Conservation (phyloP, 2,797 vertebrate genomes). For the Periophthalmus magnuspinnatus region DNA sequence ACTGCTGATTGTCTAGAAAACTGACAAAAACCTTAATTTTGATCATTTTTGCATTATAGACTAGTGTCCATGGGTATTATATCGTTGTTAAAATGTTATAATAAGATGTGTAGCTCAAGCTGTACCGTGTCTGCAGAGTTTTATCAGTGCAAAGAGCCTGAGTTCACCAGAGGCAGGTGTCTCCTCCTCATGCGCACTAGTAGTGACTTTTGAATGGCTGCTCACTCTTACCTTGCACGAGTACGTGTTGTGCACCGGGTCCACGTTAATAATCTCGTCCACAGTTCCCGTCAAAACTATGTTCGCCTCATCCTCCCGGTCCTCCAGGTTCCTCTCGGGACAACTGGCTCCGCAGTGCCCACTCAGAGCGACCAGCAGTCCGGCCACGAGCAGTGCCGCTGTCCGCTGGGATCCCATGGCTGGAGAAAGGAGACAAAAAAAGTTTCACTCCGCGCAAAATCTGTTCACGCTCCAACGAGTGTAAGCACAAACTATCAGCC, state of each 20-base stretch:
- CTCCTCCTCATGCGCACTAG: background rate
- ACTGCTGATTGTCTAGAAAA: background rate
- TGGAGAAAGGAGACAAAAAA: slow-evolving; percentile 26
- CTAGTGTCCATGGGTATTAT: background rate
- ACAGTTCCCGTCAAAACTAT: slow-evolving; percentile 95
- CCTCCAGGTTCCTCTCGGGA: slow-evolving; percentile 88
- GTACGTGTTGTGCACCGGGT: slow-evolving; percentile 94
- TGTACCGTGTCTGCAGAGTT: background rate
- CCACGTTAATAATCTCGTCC: slow-evolving; percentile 96
- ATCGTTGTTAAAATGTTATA: background rate
- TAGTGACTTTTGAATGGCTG: slow-evolving; percentile 1
- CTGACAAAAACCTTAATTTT: too few species aligned
- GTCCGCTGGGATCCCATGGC: slow-evolving; percentile 73
- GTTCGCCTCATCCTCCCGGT: slow-evolving; percentile 92
- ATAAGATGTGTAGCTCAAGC: background rate
- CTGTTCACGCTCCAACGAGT: slow-evolving; percentile 3
- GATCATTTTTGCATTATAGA: background rate
- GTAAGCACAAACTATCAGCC: slow-evolving; percentile 29
- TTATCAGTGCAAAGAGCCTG: background rate
- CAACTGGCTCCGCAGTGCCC: slow-evolving; percentile 78
- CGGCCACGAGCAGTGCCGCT: slow-evolving; percentile 61
- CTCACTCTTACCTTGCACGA: slow-evolving; percentile 90
- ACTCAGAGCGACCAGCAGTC: slow-evolving; percentile 67
- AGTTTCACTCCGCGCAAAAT: slow-evolving; percentile 9
- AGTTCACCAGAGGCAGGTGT: slow-evolving; percentile 52